Percentiles rank a stretch among this genome's conserved stretches.
Evolutionary conservation across 2,797 vertebrate species (phyloP).

Genomic region (Potorous gilbertii): DNA sequence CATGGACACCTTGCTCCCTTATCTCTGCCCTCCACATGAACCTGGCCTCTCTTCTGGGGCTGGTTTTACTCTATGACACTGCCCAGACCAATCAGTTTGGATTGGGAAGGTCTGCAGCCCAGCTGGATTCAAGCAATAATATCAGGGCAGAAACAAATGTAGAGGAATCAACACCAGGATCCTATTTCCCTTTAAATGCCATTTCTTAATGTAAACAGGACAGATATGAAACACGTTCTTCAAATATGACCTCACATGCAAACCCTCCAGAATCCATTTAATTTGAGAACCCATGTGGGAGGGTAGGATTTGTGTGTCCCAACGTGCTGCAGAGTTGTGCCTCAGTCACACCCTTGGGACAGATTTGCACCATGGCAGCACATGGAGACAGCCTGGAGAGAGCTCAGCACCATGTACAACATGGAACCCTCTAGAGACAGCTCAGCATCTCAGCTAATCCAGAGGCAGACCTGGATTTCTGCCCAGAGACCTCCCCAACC

Average conservation of each 20-base stretch:
- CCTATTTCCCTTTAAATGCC: constrained; percentile 12
- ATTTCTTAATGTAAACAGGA: background rate
- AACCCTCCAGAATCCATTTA: background rate
- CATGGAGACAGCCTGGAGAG: background rate
- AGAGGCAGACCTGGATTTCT: background rate
- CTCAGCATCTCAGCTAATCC: background rate
- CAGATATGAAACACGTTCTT: constrained; percentile 25
- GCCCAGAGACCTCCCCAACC: background rate
- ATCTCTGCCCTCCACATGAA: background rate
- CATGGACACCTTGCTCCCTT: background rate
- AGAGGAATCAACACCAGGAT: constrained; percentile 1
- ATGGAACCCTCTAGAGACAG: background rate
- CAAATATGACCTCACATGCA: background rate
- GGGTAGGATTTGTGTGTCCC: background rate
- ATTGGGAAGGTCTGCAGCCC: background rate
- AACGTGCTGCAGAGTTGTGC: background rate
- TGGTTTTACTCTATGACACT: background rate
- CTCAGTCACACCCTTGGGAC: background rate
- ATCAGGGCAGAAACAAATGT: background rate
- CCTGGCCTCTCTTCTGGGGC: background rate
- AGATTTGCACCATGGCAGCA: background rate
- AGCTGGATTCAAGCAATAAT: background rate
- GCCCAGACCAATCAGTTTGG: constrained; percentile 1
- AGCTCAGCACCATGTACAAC: background rate
- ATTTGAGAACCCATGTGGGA: background rate